Percentiles rank a stretch among this genome's conserved stretches.
phyloP scores from a whole-genome alignment of 2,113 vertebrate genomes.

The Uria aalge region DNA sequence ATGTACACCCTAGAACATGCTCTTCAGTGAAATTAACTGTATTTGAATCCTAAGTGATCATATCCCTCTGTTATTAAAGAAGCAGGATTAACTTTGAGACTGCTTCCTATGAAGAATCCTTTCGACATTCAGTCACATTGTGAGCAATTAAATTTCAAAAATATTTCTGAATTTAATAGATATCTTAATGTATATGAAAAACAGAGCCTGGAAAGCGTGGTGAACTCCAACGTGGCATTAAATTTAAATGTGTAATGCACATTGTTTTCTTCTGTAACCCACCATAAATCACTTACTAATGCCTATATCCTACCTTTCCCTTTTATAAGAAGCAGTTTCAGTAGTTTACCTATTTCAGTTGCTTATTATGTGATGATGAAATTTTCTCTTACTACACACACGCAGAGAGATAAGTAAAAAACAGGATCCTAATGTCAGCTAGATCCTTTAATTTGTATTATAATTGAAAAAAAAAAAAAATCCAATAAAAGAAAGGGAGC shows the following conservation, averaged over 20 bases:
- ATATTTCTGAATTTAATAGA: neutral
- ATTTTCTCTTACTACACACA: neutral
- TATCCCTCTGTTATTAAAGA: neutral
- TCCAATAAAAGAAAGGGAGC: neutral
- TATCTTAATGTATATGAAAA: neutral
- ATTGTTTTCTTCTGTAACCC: neutral
- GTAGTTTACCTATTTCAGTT: neutral
- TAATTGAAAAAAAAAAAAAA: neutral
- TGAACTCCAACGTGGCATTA: neutral
- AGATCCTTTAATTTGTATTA: neutral
- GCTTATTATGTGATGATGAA: neutral
- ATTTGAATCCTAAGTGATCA: neutral
- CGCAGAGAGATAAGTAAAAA: neutral
- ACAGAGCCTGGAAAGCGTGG: neutral
- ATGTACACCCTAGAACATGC: neutral
- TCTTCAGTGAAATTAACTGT: neutral
- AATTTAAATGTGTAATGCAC: neutral
- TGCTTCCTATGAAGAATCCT: neutral
- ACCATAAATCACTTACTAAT: neutral
- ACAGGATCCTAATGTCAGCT: neutral
- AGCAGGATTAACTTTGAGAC: neutral
- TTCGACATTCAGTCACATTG: neutral
- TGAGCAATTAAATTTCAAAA: neutral
- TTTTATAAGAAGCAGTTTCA: neutral
- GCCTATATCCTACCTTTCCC: neutral